phyloP scores from a whole-genome alignment of 2,888 invertebrate genomes.

The Melipona bicolor region DNA sequence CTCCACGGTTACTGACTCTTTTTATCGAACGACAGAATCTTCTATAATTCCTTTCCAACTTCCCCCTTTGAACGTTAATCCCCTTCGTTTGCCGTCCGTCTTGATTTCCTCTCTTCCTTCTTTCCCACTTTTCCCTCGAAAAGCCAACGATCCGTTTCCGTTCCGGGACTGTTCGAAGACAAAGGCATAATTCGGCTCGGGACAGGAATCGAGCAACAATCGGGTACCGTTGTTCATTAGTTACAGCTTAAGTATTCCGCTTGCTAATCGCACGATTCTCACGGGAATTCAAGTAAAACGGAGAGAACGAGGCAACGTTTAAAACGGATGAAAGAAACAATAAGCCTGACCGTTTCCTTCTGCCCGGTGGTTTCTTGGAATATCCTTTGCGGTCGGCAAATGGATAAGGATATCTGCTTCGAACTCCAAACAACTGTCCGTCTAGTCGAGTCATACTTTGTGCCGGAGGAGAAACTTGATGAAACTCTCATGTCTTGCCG shows the following conservation, averaged over 20 bases:
- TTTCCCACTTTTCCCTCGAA: constrained; percentile 10
- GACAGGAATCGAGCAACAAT: constrained; percentile 8
- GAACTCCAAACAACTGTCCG: constrained; percentile 49
- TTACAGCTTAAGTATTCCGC: constrained; percentile 52
- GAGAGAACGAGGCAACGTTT: constrained; percentile 24
- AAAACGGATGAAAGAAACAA: constrained; percentile 50
- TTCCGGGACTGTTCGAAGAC: neutral
- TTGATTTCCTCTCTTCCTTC: constrained; percentile 24
- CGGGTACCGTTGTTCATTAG: constrained; percentile 54
- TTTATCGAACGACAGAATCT: constrained; percentile 5
- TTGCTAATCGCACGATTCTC: constrained; percentile 36
- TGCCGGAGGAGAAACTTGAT: constrained; percentile 24
- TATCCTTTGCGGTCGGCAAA: constrained; percentile 70
- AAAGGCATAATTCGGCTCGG: neutral
- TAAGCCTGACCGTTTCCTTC: constrained; percentile 64
- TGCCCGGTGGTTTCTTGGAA: constrained; percentile 68
- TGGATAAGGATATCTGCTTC: constrained; percentile 70
- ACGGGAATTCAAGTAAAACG: constrained; percentile 35
- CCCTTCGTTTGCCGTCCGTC: constrained; percentile 9
- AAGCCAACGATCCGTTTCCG: neutral
- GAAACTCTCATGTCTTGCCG: constrained; percentile 54
- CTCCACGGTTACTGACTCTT: constrained; percentile 64
- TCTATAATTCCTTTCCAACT: constrained; percentile 25
- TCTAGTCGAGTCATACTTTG: constrained; percentile 25
- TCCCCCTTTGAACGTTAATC: constrained; percentile 57